phyloP scores from a whole-genome alignment of 1,140 invertebrate genomes.

The Drosophila neocordata region DNA sequence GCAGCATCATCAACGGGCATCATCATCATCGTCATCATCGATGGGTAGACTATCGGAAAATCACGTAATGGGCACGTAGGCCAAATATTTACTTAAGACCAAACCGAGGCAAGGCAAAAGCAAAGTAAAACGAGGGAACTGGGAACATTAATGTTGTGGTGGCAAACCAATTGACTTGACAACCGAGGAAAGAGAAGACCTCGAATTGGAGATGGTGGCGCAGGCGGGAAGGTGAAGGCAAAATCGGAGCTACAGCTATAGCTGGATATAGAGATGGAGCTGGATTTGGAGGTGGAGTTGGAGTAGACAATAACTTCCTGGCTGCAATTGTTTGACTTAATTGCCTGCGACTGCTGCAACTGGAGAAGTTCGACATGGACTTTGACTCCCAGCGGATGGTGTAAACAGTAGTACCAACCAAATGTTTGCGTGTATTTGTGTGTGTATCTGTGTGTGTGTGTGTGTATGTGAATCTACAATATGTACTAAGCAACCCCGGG shows the following conservation, averaged over 20 bases:
- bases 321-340: constrained; percentile 65
- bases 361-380: constrained; percentile 10
- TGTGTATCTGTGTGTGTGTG: constrained; percentile 11
- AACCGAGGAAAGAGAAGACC: constrained; percentile 24
- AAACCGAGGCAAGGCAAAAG: constrained; percentile 25
- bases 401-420: constrained; percentile 30
- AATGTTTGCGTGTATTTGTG: constrained; percentile 9
- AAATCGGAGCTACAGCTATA: not conserved
- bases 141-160: constrained; percentile 62
- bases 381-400: constrained; percentile 20
- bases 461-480: not conserved
- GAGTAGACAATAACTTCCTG: constrained; percentile 64
- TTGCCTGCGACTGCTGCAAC: constrained; percentile 48
- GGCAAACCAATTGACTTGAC: constrained; percentile 74
- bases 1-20: constrained; percentile 17
- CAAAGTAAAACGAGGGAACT: constrained; percentile 2
- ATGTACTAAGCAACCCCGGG: constrained; percentile 7
- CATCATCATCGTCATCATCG: constrained; percentile 42
- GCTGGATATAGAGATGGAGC: no score
- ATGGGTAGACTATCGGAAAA: constrained; percentile 71
- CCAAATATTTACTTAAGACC: constrained; percentile 78
- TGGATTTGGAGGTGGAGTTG: constrained; percentile 34
- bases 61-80: constrained; percentile 77
- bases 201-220: constrained; percentile 16
- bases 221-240: not conserved